Evolutionary conservation across 1,140 invertebrate species (phyloP).

Genomic region (Stenopsyche tienmushanensis): DNA sequence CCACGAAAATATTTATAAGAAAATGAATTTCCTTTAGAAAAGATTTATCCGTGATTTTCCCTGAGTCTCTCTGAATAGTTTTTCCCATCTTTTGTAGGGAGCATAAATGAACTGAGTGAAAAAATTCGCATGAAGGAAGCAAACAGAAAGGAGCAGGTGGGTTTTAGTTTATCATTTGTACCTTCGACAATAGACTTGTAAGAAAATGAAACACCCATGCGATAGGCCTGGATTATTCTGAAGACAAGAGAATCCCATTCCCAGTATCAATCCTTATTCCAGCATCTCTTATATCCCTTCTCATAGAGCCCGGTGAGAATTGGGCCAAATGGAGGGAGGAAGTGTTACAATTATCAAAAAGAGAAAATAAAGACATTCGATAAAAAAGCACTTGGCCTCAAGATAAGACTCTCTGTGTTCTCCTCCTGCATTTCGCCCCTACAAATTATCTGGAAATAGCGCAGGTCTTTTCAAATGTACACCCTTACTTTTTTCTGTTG

Average conservation of each 20-base stretch:
- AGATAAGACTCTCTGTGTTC: too few species aligned
- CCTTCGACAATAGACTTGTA: constrained; percentile 32
- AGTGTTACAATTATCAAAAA: constrained; percentile 28
- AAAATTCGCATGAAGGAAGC: background rate
- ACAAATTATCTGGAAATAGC: too few species aligned
- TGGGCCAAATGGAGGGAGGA: constrained; percentile 3
- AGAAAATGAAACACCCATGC: constrained; percentile 30
- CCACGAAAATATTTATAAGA: too few species aligned
- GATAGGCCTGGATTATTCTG: constrained; percentile 33
- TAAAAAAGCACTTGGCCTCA: constrained; percentile 7
- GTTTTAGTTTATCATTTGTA: constrained; percentile 39
- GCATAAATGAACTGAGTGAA: background rate
- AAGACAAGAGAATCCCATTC: constrained; percentile 27
- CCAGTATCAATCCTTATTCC: constrained; percentile 3
- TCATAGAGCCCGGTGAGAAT: background rate
- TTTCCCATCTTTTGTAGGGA: background rate
- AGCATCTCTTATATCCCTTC: background rate
- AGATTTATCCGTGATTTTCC: too few species aligned
- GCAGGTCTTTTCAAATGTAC: too few species aligned
- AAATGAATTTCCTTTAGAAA: too few species aligned
- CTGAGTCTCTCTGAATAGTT: too few species aligned
- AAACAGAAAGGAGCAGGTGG: constrained; percentile 22
- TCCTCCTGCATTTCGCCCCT: too few species aligned
- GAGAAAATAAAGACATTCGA: constrained; percentile 18
- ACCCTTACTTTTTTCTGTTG: too few species aligned